A percentile compares a stretch with the other conserved stretches of the same genome.
Conservation (phyloP, 1,140 invertebrate species). For the Aphaenogaster rudis region DNA sequence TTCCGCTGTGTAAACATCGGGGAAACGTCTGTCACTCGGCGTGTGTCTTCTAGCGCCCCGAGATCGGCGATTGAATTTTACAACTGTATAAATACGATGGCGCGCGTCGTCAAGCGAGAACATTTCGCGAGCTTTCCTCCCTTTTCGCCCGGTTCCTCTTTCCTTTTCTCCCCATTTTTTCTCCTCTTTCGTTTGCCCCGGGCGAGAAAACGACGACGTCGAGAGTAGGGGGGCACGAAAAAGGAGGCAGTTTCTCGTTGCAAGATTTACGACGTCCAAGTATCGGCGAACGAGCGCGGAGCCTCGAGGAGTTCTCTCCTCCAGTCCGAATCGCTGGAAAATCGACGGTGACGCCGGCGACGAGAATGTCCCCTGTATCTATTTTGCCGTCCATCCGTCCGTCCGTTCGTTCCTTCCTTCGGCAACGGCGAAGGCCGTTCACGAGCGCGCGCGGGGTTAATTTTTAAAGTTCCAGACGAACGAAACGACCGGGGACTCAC, state of each 20-base stretch:
- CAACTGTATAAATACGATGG: slow-evolving; percentile 46
- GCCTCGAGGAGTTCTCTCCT: slow-evolving; percentile 45
- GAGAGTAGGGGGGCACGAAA: slow-evolving; percentile 22
- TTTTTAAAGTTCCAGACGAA: slow-evolving; percentile 71
- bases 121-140: slow-evolving; percentile 35
- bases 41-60: neutral
- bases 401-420: neutral
- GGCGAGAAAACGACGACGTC: slow-evolving; percentile 50
- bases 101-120: slow-evolving; percentile 51
- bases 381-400: slow-evolving; percentile 32
- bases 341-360: slow-evolving; percentile 70
- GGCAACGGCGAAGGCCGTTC: slow-evolving; percentile 13
- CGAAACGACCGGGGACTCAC: slow-evolving; percentile 9
- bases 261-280: slow-evolving; percentile 75
- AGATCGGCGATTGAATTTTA: slow-evolving; percentile 51
- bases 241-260: slow-evolving; percentile 68
- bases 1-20: slow-evolving; percentile 2
- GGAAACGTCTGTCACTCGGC: neutral
- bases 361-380: slow-evolving; percentile 59
- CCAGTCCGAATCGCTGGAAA: slow-evolving; percentile 66
- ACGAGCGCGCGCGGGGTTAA: slow-evolving; percentile 59
- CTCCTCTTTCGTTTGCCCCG: slow-evolving; percentile 12
- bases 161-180: neutral
- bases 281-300: slow-evolving; percentile 35
- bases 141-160: slow-evolving; percentile 1